Base-by-base conservation (phyloP, 2,797 vertebrate species). In the Arvicola amphibius region DNA sequence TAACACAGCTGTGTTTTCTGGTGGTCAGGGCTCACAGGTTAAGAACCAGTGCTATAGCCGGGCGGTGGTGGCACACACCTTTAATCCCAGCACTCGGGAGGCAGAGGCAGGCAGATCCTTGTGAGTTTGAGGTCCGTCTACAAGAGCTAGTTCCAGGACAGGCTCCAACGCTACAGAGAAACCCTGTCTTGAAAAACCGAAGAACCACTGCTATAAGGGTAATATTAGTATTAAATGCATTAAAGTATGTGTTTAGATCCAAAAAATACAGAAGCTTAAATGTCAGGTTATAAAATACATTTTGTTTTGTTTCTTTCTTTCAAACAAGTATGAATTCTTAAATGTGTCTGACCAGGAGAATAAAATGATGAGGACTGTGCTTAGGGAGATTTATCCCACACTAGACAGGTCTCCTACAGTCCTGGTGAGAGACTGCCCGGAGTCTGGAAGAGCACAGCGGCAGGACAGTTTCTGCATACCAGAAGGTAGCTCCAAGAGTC, bases 281-380 rank as follows among this genome's bases (percentile, higher is more conserved):
- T 2, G 6, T 14, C 76, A 88, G 23, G 29, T 21, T 43, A 21
- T 95, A 80, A 90, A 93, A 90, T 48, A 76, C 4, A 10, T 29
- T 2, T 53, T 81, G 77, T 92, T 88, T 43, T 59, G 61, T 91
- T 93, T 85, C 32, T 51, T 34, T 65, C 27, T 81, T 61, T 61
- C 79, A 81, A 83, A 19, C 25, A 56, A 76, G 6, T 91, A 43
- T 79, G 73, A 65, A 61, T 23, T 46, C 34, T 65, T 89, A 85
- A 88, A 56, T 86, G 94, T 87, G 86, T 88, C 32, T 74, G 67
- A 89, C 19, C 19, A 74, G 34, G 65, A 46, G 14, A 96, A 79
- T 87, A 93, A 43, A 34, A 76, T 37, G 48, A 71, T n/a, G 43
- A 53, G 25, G 78, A 90, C 7, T 17, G 3, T 85, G 32, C 56